phyloP scores from a whole-genome alignment of 2,113 vertebrate genomes.

The Eurystomus gularis region DNA sequence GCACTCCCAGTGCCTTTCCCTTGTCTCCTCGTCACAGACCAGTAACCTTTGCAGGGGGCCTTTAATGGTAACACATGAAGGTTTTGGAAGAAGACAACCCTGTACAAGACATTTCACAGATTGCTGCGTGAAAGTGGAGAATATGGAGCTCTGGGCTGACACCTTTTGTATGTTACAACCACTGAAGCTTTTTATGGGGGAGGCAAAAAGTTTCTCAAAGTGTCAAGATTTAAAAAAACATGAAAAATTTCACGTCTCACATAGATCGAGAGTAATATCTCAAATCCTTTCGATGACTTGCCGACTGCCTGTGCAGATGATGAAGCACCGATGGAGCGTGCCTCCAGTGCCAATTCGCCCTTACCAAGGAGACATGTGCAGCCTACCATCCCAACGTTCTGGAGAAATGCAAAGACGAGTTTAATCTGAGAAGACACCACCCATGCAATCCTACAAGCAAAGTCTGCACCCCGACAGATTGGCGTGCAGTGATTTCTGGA shows the following conservation, averaged over 20 bases:
- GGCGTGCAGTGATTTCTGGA: neutral
- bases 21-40: neutral
- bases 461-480: neutral
- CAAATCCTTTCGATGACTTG: neutral
- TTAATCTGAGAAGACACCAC: neutral
- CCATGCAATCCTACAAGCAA: neutral
- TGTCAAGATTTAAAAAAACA: neutral
- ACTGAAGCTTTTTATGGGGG: neutral
- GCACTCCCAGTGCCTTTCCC: neutral
- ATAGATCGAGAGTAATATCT: neutral
- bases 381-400: neutral
- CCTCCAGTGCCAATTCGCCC: neutral
- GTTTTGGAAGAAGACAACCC: neutral
- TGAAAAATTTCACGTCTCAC: neutral
- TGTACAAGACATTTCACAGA: neutral
- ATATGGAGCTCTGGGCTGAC: neutral
- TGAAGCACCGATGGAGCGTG: neutral
- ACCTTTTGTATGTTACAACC: neutral
- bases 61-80: accelerated
- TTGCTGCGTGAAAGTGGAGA: neutral
- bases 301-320: neutral
- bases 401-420: neutral
- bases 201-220: neutral
- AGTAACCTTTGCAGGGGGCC: neutral
- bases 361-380: neutral